Conservation (phyloP, 2,113 vertebrate genomes). For the Callocephalon fimbriatum region DNA sequence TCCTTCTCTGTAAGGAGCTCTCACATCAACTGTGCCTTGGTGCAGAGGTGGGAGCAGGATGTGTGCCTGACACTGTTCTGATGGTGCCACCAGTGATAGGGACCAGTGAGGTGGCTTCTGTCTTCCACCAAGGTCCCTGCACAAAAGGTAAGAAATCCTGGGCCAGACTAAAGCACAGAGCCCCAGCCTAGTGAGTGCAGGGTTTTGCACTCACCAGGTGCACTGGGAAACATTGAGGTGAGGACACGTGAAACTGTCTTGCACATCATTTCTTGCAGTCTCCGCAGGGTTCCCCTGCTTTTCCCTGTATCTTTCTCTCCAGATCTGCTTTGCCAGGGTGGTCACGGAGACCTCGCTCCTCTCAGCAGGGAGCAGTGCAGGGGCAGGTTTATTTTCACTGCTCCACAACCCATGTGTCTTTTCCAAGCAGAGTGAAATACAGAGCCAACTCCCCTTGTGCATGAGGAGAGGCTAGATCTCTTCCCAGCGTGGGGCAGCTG, state of each 20-base stretch:
- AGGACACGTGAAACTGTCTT: neutral
- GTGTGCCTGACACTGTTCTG: neutral
- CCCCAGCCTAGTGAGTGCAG: neutral
- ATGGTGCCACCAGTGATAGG: rapidly evolving
- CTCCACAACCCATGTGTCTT: neutral
- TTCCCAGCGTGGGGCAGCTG: neutral
- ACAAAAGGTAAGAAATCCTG: neutral
- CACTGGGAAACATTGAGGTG: neutral
- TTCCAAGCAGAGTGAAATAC: neutral
- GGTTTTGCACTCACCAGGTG: neutral
- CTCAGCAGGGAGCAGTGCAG: neutral
- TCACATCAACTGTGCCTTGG: neutral
- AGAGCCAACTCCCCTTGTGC: neutral
- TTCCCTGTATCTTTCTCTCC: neutral
- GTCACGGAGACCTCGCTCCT: neutral
- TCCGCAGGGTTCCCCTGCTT: neutral
- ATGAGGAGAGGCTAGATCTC: neutral
- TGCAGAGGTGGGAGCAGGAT: neutral
- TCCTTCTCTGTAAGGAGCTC: neutral
- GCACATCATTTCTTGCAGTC: rapidly evolving
- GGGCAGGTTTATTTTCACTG: neutral
- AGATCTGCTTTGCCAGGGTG: neutral
- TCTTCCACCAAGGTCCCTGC: neutral
- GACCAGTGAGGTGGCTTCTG: neutral
- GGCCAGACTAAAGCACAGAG: neutral